Evolutionary conservation across 2,888 invertebrate genomes (phyloP).

Genomic region (Napeogenes sylphis): DNA sequence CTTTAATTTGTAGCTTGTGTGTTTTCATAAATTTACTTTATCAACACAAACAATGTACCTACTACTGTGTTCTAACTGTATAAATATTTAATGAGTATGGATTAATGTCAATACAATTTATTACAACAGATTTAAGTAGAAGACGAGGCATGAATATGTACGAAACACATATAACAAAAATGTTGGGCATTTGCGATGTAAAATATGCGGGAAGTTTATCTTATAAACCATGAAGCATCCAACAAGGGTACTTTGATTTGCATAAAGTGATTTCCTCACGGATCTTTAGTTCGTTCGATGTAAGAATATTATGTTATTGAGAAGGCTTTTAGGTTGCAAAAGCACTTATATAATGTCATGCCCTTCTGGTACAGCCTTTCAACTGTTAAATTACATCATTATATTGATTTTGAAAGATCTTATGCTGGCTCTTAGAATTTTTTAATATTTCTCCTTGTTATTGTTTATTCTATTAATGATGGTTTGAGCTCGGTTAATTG

Average conservation of each 20-base stretch:
- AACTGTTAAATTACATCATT: neutral
- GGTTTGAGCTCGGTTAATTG: no score
- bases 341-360: neutral
- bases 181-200: neutral
- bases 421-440: no score
- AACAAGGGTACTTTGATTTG: slow-evolving; percentile 25
- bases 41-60: no score
- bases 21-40: slow-evolving; percentile 3
- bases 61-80: no score
- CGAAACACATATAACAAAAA: neutral
- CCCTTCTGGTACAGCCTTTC: neutral
- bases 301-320: slow-evolving; percentile 12
- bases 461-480: no score
- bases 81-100: no score
- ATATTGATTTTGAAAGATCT: neutral
- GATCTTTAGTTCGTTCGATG: slow-evolving; percentile 15
- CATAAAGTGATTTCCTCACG: slow-evolving; percentile 25
- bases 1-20: slow-evolving; percentile 2
- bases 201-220: slow-evolving; percentile 14
- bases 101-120: no score
- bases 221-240: slow-evolving; percentile 18
- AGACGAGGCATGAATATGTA: no score
- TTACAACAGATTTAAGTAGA: no score
- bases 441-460: no score
- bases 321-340: slow-evolving; percentile 2